These are phyloP conservation scores for Phodopus roborovskii DNA, from an alignment of 2,113 vertebrate genomes.

Conservation along the genomic window DNA sequence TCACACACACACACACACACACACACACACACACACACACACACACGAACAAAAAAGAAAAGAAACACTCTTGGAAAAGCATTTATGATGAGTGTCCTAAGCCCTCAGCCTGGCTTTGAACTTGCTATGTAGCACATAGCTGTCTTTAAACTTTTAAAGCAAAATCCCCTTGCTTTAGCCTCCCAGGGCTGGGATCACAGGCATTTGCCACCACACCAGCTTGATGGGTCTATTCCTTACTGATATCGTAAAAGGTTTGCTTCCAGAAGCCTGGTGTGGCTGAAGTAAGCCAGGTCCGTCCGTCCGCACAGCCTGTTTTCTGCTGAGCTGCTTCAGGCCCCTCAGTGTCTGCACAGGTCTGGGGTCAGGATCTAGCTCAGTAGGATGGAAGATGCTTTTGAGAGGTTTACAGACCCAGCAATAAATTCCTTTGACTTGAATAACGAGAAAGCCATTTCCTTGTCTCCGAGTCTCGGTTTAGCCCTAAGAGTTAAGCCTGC, in stretches of 20 bases:
- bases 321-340: background rate
- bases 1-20: background rate
- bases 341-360: background rate
- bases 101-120: background rate
- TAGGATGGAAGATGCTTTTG: background rate
- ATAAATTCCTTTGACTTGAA: conserved; percentile 40
- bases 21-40: background rate
- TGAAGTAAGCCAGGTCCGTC: background rate
- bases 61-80: background rate
- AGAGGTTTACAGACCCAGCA: conserved; percentile 4
- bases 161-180: background rate
- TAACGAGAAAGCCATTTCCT: conserved; percentile 42
- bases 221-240: background rate
- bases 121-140: background rate
- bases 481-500: background rate
- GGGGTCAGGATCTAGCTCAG: background rate
- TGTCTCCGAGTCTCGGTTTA: background rate
- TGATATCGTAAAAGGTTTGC: background rate
- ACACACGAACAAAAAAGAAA: background rate
- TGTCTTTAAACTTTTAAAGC: background rate
- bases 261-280: background rate
- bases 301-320: background rate
- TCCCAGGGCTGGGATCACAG: background rate
- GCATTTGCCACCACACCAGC: background rate
- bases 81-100: background rate